Conservation (phyloP, 2,113 vertebrate genomes). For the Callospermophilus lateralis region DNA sequence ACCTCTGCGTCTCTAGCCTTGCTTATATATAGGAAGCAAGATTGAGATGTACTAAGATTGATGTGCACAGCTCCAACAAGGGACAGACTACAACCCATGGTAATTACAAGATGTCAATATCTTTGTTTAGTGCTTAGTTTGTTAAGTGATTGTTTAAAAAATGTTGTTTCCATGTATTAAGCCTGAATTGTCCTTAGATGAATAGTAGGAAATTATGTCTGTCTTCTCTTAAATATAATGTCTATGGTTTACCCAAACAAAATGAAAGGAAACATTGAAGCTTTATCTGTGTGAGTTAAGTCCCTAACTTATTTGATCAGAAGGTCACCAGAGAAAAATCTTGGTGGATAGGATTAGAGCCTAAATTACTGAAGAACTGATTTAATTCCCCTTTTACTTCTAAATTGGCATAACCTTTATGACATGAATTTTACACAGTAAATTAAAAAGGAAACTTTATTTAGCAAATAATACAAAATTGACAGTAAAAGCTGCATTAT, state of each 20-base stretch:
- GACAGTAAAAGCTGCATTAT: not conserved
- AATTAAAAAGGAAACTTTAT: not conserved
- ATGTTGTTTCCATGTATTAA: not conserved
- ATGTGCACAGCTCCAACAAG: not conserved
- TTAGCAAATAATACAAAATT: not conserved
- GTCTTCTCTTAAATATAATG: not conserved
- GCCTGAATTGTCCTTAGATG: not conserved
- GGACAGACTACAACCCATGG: not conserved
- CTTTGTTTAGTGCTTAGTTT: not conserved
- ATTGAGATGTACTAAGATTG: not conserved
- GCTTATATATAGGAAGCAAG: not conserved
- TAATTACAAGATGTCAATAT: not conserved
- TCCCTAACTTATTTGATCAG: not conserved
- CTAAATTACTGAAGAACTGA: not conserved
- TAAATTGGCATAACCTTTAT: not conserved
- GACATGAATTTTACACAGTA: not conserved
- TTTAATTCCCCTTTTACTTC: not conserved
- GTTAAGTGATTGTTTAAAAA: conserved; percentile 52
- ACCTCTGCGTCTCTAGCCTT: not conserved
- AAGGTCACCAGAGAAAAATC: not conserved
- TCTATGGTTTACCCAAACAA: not conserved
- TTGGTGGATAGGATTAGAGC: not conserved
- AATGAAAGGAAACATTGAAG: not conserved
- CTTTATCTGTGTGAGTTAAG: not conserved
- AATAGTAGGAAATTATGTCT: not conserved